Evolutionary conservation across 37 sponge, comb jelly and placozoan species (phyloP), one percentile per base, ranked within the genome.

Genomic region (Eunapius fragilis): DNA sequence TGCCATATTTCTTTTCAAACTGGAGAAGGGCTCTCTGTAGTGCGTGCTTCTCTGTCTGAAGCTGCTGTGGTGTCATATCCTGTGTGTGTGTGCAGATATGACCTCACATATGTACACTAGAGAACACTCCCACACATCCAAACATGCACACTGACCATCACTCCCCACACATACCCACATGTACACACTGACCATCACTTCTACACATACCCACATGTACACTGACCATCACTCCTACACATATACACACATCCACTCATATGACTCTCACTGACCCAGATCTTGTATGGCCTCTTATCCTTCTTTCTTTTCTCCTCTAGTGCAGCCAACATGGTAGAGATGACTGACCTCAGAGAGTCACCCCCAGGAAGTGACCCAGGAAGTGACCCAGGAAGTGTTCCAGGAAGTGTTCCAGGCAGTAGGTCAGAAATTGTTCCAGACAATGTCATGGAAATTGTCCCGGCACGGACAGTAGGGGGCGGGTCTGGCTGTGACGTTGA

Each of bases 21-120:
- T 92, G 87, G 1, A 96, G 92, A 28, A 96, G 86, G 25, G 77
- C 48, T 32, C 74, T 92, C 76, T 96, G 97, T 23, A 96, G 84
- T n/a, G 77, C 37, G n/a, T 87, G 85, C 68, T 96, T 96, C 78
- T 96, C 97, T 24, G 89, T 87, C 26, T 35, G 31, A 22, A 94
- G 35, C 67, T 96, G 92, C 23, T 81, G 75, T 32, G 33, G 72
- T 34, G 72, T 92, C 97, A 96, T 96, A 14, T 45, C 34, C 89
- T 94, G 81, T 2, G 33, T 2, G 31, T 2, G 81, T 2, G 33
- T 2, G 31, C 7, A 2, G 37, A 14, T 25, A 41, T 31, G 12
- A 58, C 31, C 30, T 14, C 31, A 36, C 35, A 4, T 41, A 9
- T 41, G 3, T 3, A 41, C 6, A 6, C 41, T 17, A n/a, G n/a